Base-by-base conservation (phyloP, 2,113 vertebrate species). In the Rhizomys pruinosus region DNA sequence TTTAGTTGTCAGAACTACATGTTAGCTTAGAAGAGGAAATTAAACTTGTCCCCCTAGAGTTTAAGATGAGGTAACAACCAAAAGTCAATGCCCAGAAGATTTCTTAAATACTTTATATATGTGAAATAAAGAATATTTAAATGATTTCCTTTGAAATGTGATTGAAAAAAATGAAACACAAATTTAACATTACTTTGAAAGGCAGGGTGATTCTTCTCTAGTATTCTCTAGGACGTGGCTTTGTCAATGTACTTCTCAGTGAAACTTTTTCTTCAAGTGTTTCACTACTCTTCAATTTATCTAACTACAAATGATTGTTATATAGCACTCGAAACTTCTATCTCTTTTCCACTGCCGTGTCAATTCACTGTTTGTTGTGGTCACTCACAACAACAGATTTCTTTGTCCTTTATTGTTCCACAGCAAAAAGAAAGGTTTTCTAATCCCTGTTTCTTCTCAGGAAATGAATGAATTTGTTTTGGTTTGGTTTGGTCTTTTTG, bases 381-480 rank as follows among this genome's bases (percentile, higher is more conserved):
- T 11, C 55, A 25, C 79, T 95, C 93, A 82, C 34, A 37, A 17
- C 15, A 93, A 44, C 79, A 74, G 66, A 95, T 96, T 72, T 72
- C 55, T 93, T 81, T 5, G 52, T 7, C 73, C 64, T 57, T 71
- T 94, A 89, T 93, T 97, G 91, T 77, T 94, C 93, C 81, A 81
- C 88, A 0, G 25, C 63, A 89, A 74, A 92, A 93, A 69, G n/a
- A 91, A 87, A 91, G 52, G 27, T 11, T 72, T 87, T 78, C 61
- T 68, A 66, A 84, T 23, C 9, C 42, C 39, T 91, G 0, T 0
- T 96, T 34, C 8, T 84, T 93, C 78, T 95, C 0, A 0, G 72
- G 47, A 94, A 93, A 81, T 63, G 2, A 0, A 37, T 0, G 0
- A 42, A 61, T 85, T 16, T 52, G 47, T 52, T 52, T 52, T 52